Conservation (phyloP, 2,113 vertebrate species). For the Nyctereutes procyonoides region DNA sequence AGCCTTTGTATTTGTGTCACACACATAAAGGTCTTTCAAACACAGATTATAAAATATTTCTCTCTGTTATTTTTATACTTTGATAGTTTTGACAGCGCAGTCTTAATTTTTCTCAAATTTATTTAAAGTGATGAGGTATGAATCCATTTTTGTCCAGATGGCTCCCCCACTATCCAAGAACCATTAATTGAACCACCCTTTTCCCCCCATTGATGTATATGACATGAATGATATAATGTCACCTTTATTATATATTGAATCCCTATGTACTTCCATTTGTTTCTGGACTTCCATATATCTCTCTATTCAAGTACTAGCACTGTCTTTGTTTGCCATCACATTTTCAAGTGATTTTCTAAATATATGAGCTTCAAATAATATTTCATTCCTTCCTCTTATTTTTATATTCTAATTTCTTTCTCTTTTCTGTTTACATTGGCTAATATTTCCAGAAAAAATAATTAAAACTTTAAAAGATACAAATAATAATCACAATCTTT, state of each 20-base stretch:
- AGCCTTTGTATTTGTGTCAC: not conserved
- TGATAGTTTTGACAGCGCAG: not conserved
- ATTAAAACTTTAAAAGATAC: not conserved
- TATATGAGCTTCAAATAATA: not conserved
- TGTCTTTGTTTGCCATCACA: not conserved
- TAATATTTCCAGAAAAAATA: not conserved
- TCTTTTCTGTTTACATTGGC: not conserved
- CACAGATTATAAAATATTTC: not conserved
- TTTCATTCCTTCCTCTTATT: not conserved
- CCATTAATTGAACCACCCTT: not conserved
- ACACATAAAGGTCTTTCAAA: not conserved
- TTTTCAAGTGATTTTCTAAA: not conserved
- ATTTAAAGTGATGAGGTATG: not conserved
- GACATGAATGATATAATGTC: not conserved
- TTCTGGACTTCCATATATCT: not conserved
- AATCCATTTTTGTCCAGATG: not conserved
- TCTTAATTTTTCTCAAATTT: not conserved
- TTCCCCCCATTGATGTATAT: not conserved
- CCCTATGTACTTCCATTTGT: not conserved
- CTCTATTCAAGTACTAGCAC: not conserved
- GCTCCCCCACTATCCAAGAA: not conserved
- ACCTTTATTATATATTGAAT: not conserved
- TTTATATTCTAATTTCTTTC: conserved; percentile 13
- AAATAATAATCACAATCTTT: not conserved
- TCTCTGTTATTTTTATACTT: not conserved